phyloP scores from a whole-genome alignment of 2,797 vertebrate genomes.

The Pangasius larnaudii region DNA sequence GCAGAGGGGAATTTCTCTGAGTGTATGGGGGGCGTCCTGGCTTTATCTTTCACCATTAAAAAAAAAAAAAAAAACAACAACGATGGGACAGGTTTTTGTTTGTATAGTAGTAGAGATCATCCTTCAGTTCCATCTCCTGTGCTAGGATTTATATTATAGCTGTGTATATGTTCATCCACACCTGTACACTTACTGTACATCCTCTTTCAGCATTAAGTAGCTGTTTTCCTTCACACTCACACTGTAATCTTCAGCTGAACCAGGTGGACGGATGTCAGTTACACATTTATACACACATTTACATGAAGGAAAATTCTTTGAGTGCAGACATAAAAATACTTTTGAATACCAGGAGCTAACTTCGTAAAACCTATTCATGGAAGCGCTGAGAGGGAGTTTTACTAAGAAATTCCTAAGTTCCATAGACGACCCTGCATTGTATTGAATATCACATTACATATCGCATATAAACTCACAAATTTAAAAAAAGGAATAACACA shows the following conservation, averaged over 20 bases:
- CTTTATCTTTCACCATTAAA: conserved; percentile 4
- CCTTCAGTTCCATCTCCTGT: conserved; percentile 10
- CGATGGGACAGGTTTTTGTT: background rate
- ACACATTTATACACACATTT: conserved; percentile 47
- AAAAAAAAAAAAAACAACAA: background rate
- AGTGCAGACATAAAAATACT: background rate
- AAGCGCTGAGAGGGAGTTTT: background rate
- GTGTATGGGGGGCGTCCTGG: conserved; percentile 6
- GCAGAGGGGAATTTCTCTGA: conserved; percentile 65
- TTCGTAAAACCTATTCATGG: background rate
- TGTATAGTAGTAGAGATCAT: background rate
- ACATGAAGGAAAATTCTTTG: conserved; percentile 27
- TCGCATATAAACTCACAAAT: too few relatives aligned
- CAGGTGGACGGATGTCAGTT: conserved; percentile 61
- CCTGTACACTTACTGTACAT: background rate
- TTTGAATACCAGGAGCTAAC: background rate
- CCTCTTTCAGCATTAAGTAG: conserved; percentile 27
- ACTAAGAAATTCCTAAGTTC: background rate
- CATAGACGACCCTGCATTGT: background rate
- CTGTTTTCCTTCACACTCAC: conserved; percentile 15
- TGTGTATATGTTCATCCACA: background rate
- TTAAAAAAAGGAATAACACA: background rate
- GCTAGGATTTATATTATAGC: background rate
- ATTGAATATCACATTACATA: background rate
- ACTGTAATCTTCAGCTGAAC: conserved; percentile 54